Conservation (phyloP, 2,797 vertebrate species). For the Clamator glandarius region DNA sequence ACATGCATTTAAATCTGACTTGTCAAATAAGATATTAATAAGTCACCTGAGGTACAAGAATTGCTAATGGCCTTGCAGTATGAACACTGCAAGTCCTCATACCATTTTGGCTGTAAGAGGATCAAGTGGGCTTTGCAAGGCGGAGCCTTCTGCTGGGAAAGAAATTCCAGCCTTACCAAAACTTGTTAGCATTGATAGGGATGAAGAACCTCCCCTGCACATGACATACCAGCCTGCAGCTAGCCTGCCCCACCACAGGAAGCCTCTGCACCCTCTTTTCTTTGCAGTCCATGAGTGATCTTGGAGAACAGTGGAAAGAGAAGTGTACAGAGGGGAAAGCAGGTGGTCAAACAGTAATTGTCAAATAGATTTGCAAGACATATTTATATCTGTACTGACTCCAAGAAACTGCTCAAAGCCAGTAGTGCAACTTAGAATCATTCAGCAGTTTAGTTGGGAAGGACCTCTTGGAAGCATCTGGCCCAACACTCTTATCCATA, state of each 20-base stretch:
- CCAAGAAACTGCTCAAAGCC: not conserved
- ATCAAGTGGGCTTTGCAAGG: not conserved
- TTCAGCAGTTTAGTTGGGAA: not conserved
- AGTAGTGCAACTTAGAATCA: not conserved
- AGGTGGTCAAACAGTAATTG: accelerated
- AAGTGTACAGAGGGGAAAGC: not conserved
- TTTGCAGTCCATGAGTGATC: not conserved
- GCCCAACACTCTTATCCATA: not conserved
- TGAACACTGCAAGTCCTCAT: not conserved
- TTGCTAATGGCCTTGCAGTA: slow-evolving; percentile 2
- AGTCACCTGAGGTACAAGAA: slow-evolving; percentile 34
- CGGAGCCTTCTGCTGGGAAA: not conserved
- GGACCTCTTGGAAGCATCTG: not conserved
- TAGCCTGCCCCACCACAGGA: not conserved
- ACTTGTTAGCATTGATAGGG: not conserved
- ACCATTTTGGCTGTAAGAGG: not conserved
- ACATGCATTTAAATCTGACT: slow-evolving; percentile 6
- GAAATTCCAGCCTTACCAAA: not conserved
- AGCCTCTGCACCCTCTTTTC: not conserved
- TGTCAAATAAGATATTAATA: slow-evolving; percentile 16
- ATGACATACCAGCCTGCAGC: not conserved
- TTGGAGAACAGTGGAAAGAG: not conserved
- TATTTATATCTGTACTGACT: not conserved
- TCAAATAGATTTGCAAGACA: not conserved
- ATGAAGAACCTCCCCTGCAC: not conserved